phyloP scores from a whole-genome alignment of 2,888 invertebrate species.

The Ephialtes manifestator region DNA sequence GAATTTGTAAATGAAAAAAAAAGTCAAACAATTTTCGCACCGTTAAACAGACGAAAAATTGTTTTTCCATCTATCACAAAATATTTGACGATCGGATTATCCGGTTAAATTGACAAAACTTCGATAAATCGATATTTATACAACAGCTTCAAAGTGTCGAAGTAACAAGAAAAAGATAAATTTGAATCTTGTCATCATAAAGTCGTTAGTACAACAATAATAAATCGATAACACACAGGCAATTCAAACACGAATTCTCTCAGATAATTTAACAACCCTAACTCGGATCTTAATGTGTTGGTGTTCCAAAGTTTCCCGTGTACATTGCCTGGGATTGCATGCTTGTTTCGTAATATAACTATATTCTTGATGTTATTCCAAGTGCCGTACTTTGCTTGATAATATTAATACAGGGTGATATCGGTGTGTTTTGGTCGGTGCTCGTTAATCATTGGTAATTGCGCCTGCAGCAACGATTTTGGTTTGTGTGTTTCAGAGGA shows the following conservation, averaged over 20 bases:
- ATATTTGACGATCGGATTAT: neutral
- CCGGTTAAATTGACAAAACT: too few species aligned
- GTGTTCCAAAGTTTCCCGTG: slow-evolving; percentile 40
- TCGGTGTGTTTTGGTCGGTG: neutral
- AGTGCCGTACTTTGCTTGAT: slow-evolving; percentile 5
- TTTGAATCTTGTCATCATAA: neutral
- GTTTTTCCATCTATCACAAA: neutral
- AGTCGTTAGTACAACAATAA: neutral
- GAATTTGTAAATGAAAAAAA: too few species aligned
- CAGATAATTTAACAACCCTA: slow-evolving; percentile 39
- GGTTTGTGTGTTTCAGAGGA: slow-evolving; percentile 13
- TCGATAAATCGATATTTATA: too few species aligned
- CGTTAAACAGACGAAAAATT: too few species aligned
- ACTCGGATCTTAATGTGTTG: slow-evolving; percentile 46
- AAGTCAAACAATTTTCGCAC: too few species aligned
- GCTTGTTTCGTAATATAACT: slow-evolving; percentile 3
- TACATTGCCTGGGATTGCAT: slow-evolving; percentile 15
- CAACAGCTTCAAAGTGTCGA: too few species aligned
- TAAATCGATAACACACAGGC: neutral
- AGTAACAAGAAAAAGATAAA: neutral
- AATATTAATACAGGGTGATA: slow-evolving; percentile 20
- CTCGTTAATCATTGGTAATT: slow-evolving; percentile 53
- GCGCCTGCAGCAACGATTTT: slow-evolving; percentile 8
- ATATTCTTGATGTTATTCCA: slow-evolving; percentile 12
- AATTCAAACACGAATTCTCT: slow-evolving; percentile 5